Conservation (phyloP, 2,888 invertebrate species). For the Caenorhabditis sulstoni region DNA sequence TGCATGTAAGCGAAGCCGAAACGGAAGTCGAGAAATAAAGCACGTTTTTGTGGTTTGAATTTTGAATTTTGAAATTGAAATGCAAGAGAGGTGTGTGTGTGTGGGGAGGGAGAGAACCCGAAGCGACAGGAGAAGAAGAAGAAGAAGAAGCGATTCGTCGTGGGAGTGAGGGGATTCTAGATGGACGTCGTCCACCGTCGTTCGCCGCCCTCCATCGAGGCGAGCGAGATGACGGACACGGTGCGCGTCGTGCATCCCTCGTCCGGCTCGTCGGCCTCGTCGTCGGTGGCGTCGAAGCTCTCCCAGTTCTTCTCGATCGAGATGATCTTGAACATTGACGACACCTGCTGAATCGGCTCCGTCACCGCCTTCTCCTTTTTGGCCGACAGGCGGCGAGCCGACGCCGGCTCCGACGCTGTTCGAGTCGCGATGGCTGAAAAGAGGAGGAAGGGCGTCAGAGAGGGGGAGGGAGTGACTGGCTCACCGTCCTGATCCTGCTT, state of each 20-base stretch:
- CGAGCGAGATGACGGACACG: conserved; percentile 39
- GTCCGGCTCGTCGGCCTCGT: conserved; percentile 57
- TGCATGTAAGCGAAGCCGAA: too few relatives aligned
- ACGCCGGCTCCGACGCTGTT: conserved; percentile 67
- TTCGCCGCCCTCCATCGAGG: conserved; percentile 42
- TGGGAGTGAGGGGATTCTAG: conserved; percentile 11
- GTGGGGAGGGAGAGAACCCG: neutral
- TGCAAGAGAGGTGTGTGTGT: conserved; percentile 1
- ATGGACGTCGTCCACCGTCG: conserved; percentile 58
- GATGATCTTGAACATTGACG: conserved; percentile 74
- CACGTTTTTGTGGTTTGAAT: neutral
- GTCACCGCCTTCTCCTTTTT: conserved; percentile 68
- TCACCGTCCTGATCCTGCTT: conserved; percentile 62
- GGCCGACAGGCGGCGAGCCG: conserved; percentile 63
- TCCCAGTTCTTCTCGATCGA: conserved; percentile 74
- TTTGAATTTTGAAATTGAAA: neutral
- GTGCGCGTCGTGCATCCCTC: conserved; percentile 39
- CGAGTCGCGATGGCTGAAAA: conserved; percentile 59
- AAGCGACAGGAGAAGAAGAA: neutral
- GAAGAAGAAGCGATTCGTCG: too few relatives aligned
- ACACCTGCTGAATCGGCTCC: conserved; percentile 65
- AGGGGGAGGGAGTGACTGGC: too few relatives aligned
- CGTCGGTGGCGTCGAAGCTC: conserved; percentile 69
- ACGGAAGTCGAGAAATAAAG: neutral
- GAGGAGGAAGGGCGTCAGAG: too few relatives aligned